Conservation (phyloP, 2,888 invertebrate genomes). For the Mesoligia furuncula region DNA sequence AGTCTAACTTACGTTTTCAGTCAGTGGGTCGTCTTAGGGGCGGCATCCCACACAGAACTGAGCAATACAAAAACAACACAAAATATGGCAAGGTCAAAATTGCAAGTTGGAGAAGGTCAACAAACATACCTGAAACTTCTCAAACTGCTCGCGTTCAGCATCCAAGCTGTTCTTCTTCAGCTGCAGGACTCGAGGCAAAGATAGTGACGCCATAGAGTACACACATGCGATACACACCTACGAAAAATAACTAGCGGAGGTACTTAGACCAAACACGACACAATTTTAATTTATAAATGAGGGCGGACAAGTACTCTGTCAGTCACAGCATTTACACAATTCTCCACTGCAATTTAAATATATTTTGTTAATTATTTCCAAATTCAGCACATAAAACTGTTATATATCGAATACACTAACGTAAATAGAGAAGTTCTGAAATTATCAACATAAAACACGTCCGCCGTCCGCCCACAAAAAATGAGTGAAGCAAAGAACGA, state of each 20-base stretch:
- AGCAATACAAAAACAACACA: constrained; percentile 12
- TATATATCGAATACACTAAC: constrained; percentile 61
- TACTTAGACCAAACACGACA: constrained; percentile 57
- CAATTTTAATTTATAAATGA: constrained; percentile 53
- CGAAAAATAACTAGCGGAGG: constrained; percentile 66
- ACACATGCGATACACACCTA: constrained; percentile 79
- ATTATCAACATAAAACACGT: constrained; percentile 59
- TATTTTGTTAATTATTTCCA: constrained; percentile 1
- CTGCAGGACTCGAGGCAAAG: constrained; percentile 93
- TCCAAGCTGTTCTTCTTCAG: constrained; percentile 94
- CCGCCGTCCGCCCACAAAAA: constrained; percentile 54
- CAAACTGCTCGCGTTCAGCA: constrained; percentile 95
- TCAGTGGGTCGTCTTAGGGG: too few relatives aligned
- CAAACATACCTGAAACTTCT: constrained; percentile 93
- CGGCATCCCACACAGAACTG: background rate
- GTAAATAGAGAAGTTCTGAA: constrained; percentile 56
- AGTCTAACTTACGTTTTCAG: background rate
- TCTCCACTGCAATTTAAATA: constrained; percentile 7
- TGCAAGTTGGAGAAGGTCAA: constrained; percentile 47
- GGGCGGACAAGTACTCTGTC: constrained; percentile 38
- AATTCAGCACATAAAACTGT: constrained; percentile 33
- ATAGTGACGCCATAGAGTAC: constrained; percentile 93
- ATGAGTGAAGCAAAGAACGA: constrained; percentile 23
- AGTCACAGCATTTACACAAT: constrained; percentile 42
- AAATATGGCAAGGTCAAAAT: constrained; percentile 50